A percentile compares a stretch with the other conserved stretches of the same genome.
Evolutionary conservation across 2,888 invertebrate genomes (phyloP).

Genomic region (Unio pictorum): DNA sequence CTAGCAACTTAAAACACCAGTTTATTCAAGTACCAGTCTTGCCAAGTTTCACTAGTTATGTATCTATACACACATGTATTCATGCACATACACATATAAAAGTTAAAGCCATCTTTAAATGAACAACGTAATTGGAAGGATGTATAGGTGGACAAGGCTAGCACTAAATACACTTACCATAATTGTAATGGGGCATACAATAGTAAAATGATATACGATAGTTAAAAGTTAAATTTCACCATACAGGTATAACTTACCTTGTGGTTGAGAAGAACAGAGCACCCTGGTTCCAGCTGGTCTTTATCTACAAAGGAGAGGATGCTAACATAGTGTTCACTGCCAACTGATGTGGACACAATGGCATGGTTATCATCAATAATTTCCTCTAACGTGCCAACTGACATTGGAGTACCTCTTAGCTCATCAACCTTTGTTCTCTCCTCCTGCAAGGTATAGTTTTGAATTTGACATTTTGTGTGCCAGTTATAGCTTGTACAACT

Average conservation of each 20-base stretch:
- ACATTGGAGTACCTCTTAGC: slow-evolving; percentile 98
- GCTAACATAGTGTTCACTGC: slow-evolving; percentile 99
- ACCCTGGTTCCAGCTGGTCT: slow-evolving; percentile 98
- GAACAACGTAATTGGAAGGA: neutral
- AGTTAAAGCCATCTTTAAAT: neutral
- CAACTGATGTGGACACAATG: slow-evolving; percentile 98
- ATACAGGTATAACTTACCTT: slow-evolving; percentile 77
- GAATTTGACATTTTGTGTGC: too few species aligned
- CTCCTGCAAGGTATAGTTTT: slow-evolving; percentile 75
- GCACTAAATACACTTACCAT: too few species aligned
- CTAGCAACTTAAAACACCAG: too few species aligned
- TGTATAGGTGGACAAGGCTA: neutral
- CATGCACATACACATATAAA: too few species aligned
- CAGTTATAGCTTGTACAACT: too few species aligned
- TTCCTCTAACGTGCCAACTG: slow-evolving; percentile 98
- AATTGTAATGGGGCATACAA: neutral
- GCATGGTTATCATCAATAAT: slow-evolving; percentile 99
- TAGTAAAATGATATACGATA: neutral
- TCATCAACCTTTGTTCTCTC: slow-evolving; percentile 99
- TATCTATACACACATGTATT: too few species aligned
- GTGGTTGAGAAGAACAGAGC: slow-evolving; percentile 97
- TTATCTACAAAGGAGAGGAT: slow-evolving; percentile 99
- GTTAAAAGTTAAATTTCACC: neutral
- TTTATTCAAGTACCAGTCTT: too few species aligned
- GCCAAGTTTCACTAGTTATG: too few species aligned